Percentiles rank a stretch among this genome's conserved stretches.
These are phyloP conservation scores for Drosophila neotestacea DNA, from an alignment of 2,888 invertebrate species.

Conservation along the genomic window DNA sequence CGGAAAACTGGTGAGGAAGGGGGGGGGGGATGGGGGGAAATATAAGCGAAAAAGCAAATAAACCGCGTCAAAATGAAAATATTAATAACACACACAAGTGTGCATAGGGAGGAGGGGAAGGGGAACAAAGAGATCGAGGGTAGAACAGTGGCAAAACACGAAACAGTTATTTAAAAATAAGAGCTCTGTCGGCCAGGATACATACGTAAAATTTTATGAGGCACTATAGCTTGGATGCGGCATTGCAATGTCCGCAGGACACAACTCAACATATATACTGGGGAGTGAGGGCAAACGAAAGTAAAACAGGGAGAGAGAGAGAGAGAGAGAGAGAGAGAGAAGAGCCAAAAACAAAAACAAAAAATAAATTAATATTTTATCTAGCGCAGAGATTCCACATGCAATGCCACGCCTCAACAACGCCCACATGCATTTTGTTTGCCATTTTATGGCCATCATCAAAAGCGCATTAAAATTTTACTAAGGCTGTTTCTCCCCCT, in stretches of 20 bases:
- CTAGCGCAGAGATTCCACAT: conserved; percentile 77
- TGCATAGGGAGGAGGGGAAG: background rate
- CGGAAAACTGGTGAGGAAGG: background rate
- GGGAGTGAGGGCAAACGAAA: conserved; percentile 26
- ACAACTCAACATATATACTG: conserved; percentile 14
- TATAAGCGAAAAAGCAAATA: conserved; percentile 49
- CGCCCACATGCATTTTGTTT: conserved; percentile 74
- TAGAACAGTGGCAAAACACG: conserved; percentile 42
- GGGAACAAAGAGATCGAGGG: background rate
- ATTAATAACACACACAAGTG: conserved; percentile 66
- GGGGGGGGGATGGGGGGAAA: background rate
- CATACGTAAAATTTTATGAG: conserved; percentile 72
- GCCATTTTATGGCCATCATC: conserved; percentile 80
- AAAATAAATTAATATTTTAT: conserved; percentile 81
- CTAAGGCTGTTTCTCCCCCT: conserved; percentile 54
- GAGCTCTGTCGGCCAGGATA: conserved; percentile 42
- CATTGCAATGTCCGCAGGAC: conserved; percentile 44
- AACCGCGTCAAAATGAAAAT: conserved; percentile 71
- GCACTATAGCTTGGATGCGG: conserved; percentile 68
- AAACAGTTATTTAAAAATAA: conserved; percentile 76
- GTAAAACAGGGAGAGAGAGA: background rate
- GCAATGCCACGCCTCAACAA: conserved; percentile 58
- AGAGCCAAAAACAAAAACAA: conserved; percentile 25
- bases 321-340: too few species aligned
- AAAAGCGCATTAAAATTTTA: conserved; percentile 82